phyloP scores from a whole-genome alignment of 2,888 invertebrate genomes.

The Anorthoa munda region DNA sequence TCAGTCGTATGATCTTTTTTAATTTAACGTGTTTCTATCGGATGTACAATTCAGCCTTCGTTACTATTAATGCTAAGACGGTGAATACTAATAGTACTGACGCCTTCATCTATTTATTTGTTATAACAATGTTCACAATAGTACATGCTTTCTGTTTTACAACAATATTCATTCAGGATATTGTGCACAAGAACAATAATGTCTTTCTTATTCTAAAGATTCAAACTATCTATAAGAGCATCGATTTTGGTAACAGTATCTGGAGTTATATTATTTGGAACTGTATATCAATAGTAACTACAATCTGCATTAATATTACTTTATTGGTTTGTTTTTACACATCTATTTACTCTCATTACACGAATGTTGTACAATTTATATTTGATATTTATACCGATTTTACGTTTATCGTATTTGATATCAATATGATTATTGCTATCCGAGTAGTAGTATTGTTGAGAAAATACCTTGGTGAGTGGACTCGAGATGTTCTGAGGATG shows the following conservation, averaged over 20 bases:
- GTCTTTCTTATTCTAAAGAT: slow-evolving; percentile 44
- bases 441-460: slow-evolving; percentile 21
- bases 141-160: not conserved
- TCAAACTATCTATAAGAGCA: slow-evolving; percentile 39
- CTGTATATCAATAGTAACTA: slow-evolving; percentile 32
- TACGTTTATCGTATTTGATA: slow-evolving; percentile 6
- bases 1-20: slow-evolving; percentile 1
- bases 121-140: not conserved
- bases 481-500: not conserved
- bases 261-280: slow-evolving; percentile 37
- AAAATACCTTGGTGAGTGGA: slow-evolving; percentile 27
- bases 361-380: not conserved
- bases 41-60: fast-evolving
- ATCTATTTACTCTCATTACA: not conserved
- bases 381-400: not conserved
- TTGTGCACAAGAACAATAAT: slow-evolving; percentile 19
- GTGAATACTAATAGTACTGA: not conserved
- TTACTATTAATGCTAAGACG: not conserved
- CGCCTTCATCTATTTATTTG: not conserved
- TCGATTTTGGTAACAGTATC: slow-evolving; percentile 22
- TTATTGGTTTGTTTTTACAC: slow-evolving; percentile 3
- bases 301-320: not conserved
- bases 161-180: slow-evolving; percentile 22
- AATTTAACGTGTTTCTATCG: not conserved
- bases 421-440: slow-evolving; percentile 8